These are phyloP conservation scores for Lingula anatina DNA, from an alignment of 2,888 invertebrate species.

Conservation along the genomic window DNA sequence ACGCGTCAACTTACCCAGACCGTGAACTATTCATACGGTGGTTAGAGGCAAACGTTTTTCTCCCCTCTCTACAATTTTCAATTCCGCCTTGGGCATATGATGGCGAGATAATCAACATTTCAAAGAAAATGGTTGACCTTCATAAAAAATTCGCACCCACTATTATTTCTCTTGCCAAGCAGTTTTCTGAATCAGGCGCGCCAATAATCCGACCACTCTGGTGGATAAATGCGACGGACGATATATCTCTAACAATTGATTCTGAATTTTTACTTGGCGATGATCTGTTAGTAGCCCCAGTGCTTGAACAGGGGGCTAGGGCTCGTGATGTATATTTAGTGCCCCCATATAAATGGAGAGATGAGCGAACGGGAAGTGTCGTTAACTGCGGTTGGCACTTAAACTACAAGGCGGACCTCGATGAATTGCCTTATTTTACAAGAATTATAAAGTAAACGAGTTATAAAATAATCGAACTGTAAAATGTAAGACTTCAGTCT, in stretches of 20 bases:
- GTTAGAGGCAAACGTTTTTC: slow-evolving; percentile 79
- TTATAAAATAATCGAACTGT: no score
- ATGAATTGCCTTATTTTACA: no score
- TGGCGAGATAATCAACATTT: slow-evolving; percentile 20
- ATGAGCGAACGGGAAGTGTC: neutral
- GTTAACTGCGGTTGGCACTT: neutral
- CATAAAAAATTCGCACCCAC: slow-evolving; percentile 24
- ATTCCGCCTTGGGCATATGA: slow-evolving; percentile 53
- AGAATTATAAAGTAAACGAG: no score
- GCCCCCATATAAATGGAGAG: slow-evolving; percentile 8
- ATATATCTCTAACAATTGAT: slow-evolving; percentile 73
- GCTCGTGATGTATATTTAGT: slow-evolving; percentile 40
- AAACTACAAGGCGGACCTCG: slow-evolving; percentile 9
- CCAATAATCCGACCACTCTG: slow-evolving; percentile 89
- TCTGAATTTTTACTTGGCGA: slow-evolving; percentile 54
- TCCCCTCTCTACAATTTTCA: slow-evolving; percentile 87
- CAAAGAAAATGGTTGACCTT: slow-evolving; percentile 23
- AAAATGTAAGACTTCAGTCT: no score
- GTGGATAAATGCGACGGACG: slow-evolving; percentile 80
- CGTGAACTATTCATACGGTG: slow-evolving; percentile 66
- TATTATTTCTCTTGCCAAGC: slow-evolving; percentile 26
- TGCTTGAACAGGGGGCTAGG: slow-evolving; percentile 32
- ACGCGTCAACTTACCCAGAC: slow-evolving; percentile 23
- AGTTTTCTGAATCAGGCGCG: slow-evolving; percentile 45
- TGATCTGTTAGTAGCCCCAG: slow-evolving; percentile 44